Evolutionary conservation across 2,888 invertebrate species (phyloP).

Genomic region (Bibio marci): DNA sequence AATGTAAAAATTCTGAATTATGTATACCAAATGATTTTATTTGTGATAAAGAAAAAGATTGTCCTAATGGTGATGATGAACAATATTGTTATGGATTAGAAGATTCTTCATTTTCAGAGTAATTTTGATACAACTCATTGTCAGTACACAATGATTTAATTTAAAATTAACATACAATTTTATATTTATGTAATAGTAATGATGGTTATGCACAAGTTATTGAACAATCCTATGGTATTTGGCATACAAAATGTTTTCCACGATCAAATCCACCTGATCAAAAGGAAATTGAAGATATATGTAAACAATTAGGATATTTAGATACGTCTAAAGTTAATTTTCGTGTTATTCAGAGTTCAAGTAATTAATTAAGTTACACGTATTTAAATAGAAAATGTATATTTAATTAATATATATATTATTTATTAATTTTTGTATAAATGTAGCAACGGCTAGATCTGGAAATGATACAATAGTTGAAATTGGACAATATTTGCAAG

Average conservation of each 20-base stretch:
- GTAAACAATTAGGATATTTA: slow-evolving; percentile 38
- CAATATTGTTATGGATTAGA: slow-evolving; percentile 38
- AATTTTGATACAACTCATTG: too few relatives aligned
- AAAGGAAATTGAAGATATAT: slow-evolving; percentile 38
- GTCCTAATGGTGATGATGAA: slow-evolving; percentile 60
- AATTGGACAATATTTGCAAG: too few relatives aligned
- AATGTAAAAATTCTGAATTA: slow-evolving; percentile 31
- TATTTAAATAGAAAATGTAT: too few relatives aligned
- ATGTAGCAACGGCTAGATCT: too few relatives aligned
- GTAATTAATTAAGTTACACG: too few relatives aligned
- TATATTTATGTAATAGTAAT: too few relatives aligned
- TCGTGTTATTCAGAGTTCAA: too few relatives aligned
- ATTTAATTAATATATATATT: too few relatives aligned
- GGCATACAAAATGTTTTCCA: slow-evolving; percentile 53
- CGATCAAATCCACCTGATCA: slow-evolving; percentile 32
- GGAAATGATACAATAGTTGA: too few relatives aligned
- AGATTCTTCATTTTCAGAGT: slow-evolving; percentile 12
- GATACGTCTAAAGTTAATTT: slow-evolving; percentile 20
- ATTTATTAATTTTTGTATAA: too few relatives aligned
- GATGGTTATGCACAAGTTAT: slow-evolving; percentile 48
- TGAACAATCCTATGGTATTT: slow-evolving; percentile 45
- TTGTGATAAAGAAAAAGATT: slow-evolving; percentile 59
- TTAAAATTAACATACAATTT: too few relatives aligned
- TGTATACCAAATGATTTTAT: slow-evolving; percentile 58
- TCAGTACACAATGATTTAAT: too few relatives aligned